These are phyloP conservation scores for Labeo catla DNA, from an alignment of 2,113 vertebrate genomes.

Conservation along the genomic window DNA sequence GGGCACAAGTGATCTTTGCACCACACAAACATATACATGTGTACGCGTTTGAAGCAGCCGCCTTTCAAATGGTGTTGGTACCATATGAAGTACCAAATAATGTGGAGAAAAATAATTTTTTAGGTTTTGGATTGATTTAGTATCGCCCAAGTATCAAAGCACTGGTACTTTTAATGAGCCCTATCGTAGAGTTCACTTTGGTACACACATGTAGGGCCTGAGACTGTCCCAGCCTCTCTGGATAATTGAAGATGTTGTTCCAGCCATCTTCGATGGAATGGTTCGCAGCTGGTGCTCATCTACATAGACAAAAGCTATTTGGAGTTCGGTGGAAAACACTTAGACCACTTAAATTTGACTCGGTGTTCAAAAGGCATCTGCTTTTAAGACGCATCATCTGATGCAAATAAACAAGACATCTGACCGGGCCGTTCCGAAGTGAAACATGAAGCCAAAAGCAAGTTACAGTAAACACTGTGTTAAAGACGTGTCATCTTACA, in stretches of 20 bases:
- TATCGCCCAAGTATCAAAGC: background rate
- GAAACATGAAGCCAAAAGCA: slow-evolving; percentile 3
- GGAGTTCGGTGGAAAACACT: slow-evolving; percentile 18
- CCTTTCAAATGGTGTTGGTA: background rate
- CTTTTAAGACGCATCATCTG: slow-evolving; percentile 9
- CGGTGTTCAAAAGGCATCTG: background rate
- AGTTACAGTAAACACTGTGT: background rate
- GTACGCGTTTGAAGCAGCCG: no score
- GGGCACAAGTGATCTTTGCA: no score
- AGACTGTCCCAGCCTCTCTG: background rate
- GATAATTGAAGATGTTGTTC: slow-evolving; percentile 69
- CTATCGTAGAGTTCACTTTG: background rate
- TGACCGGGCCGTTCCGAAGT: background rate
- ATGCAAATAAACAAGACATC: background rate
- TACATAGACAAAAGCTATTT: slow-evolving; percentile 18
- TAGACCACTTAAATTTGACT: slow-evolving; percentile 23
- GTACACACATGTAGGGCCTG: background rate
- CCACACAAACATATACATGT: no score
- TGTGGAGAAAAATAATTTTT: background rate
- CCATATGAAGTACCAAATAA: background rate
- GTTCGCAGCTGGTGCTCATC: slow-evolving; percentile 67
- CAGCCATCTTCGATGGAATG: slow-evolving; percentile 59
- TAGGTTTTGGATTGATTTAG: background rate
- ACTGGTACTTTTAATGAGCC: background rate
- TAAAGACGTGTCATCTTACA: background rate